Base-by-base conservation (phyloP, 1,140 invertebrate species). In the Ganaspis sp. region DNA sequence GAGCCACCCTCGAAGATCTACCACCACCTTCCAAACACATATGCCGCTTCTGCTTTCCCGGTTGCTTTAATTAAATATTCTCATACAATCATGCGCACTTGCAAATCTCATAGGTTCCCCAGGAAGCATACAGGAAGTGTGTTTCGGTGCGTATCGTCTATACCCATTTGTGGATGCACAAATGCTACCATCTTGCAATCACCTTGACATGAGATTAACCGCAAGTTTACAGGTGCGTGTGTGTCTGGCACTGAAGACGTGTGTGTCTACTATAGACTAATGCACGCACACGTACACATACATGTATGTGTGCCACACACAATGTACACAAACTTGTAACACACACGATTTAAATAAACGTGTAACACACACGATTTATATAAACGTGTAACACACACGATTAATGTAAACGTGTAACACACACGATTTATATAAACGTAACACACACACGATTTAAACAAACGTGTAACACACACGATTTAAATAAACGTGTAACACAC, bases 21-120 rank as follows among this genome's bases (percentile, higher is more conserved):
- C 79, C 72, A 70, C 73, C 78, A 69, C 70, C 73, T 70, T 70
- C 75, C 54, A 70, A 75, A 76, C 80, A 72, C 82, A 82, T 84
- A 81, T 84, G 84, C 80, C 42, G 73, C 75, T 42, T 77, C 70
- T 74, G 79, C 79, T 75, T 53, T 72, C 76, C 53, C 74, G 49
- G 71, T 29, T 71, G 84, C 75, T 87, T 87, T 87, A 88, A 88
- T 87, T 88, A 87, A 87, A 87, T 86, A 88, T 88, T 88, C 87
- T 84, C 86, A 84, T 87, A 74, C 81, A 83, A 69, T 69, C 70
- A 76, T 72, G 76, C 76, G 78, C 64, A 75, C 53, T 49, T 72
- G 45, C 64, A 69, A 23, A 40, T 26, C 54, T n/a, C 23, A 64
- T 64, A 29, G 23, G 12, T 29, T 4, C 15, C 15, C 26, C 5